Conservation (phyloP, 2,888 invertebrate species). For the Drosophila ezoana region DNA sequence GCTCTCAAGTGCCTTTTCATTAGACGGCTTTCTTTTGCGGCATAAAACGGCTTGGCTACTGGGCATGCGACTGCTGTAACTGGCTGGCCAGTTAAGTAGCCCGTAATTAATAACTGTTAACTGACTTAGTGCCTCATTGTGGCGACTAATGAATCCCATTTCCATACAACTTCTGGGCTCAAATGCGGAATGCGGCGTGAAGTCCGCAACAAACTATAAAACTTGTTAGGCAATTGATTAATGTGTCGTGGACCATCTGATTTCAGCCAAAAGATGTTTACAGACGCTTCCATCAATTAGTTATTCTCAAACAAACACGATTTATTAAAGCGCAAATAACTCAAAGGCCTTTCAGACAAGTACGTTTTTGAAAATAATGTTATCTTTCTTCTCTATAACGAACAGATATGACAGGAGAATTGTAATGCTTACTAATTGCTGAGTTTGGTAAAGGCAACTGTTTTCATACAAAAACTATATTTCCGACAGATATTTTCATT, state of each 20-base stretch:
- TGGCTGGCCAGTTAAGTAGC: slow-evolving; percentile 22
- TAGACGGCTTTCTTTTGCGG: slow-evolving; percentile 49
- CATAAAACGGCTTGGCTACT: slow-evolving; percentile 44
- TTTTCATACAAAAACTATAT: too few species aligned
- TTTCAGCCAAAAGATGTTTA: slow-evolving; percentile 14
- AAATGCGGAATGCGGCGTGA: slow-evolving; percentile 45
- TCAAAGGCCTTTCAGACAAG: background rate
- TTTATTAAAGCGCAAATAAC: slow-evolving; percentile 10
- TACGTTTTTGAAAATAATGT: background rate
- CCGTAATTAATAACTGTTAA: slow-evolving; percentile 72
- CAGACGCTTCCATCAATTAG: slow-evolving; percentile 5
- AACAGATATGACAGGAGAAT: too few species aligned
- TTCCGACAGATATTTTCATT: too few species aligned
- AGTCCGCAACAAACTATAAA: slow-evolving; percentile 21
- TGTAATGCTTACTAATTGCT: too few species aligned
- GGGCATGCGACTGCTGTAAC: slow-evolving; percentile 39
- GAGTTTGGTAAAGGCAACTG: too few species aligned
- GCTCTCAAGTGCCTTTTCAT: slow-evolving; percentile 53
- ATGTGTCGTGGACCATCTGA: slow-evolving; percentile 14
- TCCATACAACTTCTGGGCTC: slow-evolving; percentile 19
- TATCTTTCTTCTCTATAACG: background rate
- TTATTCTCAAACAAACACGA: slow-evolving; percentile 17
- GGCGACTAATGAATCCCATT: slow-evolving; percentile 71
- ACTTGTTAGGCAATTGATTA: slow-evolving; percentile 49
- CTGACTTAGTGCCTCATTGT: slow-evolving; percentile 64